phyloP scores from a whole-genome alignment of 2,888 invertebrate genomes.

The Coremacera marginata region DNA sequence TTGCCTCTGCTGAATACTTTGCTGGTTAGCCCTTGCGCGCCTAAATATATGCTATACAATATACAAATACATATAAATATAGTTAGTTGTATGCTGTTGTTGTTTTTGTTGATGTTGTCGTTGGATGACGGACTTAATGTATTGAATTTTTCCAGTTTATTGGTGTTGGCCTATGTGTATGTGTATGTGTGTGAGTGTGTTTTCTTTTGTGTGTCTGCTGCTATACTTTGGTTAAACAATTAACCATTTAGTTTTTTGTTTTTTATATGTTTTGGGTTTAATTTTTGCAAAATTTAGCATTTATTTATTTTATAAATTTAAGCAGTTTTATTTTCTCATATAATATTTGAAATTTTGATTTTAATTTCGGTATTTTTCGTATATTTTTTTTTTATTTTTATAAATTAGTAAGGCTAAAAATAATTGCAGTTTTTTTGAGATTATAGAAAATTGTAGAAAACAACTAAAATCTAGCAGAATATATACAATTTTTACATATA shows the following conservation, averaged over 20 bases:
- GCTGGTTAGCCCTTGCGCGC: conserved; percentile 4
- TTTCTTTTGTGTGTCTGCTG: neutral
- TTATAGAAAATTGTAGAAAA: conserved; percentile 30
- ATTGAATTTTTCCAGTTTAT: conserved; percentile 15
- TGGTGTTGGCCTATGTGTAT: neutral
- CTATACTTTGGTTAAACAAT: neutral
- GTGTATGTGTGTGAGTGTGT: neutral
- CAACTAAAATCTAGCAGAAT: conserved; percentile 16
- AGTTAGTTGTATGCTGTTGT: conserved; percentile 44
- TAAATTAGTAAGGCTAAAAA: neutral
- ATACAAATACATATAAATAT: conserved; percentile 66
- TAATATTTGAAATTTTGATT: conserved; percentile 13
- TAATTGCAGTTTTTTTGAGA: conserved; percentile 5
- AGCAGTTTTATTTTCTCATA: conserved; percentile 29
- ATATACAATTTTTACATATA: conserved; percentile 34
- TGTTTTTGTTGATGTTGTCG: conserved; percentile 1
- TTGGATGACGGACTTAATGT: neutral
- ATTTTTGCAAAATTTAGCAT: conserved; percentile 34
- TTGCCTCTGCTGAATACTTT: neutral
- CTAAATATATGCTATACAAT: conserved; percentile 48
- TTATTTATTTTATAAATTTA: conserved; percentile 16
- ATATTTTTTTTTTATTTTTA: neutral
- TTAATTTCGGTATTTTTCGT: neutral
- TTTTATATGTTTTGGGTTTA: conserved; percentile 20
- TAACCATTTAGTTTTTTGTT: neutral